Conservation (phyloP, 2,888 invertebrate species). For the Biston betularia region DNA sequence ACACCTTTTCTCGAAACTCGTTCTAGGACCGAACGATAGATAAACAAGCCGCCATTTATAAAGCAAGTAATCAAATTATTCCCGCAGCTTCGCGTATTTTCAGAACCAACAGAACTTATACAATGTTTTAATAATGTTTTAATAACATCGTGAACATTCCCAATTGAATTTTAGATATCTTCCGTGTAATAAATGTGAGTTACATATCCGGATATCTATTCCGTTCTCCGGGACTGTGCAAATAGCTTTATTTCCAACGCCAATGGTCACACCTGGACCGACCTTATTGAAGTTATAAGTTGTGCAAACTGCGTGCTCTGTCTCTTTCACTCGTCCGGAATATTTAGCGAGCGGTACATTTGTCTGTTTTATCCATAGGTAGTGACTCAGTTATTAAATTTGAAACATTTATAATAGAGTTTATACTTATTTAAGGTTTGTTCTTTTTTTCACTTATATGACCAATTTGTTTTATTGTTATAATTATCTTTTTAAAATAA, state of each 20-base stretch:
- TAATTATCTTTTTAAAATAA: too few species aligned
- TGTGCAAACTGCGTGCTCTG: slow-evolving; percentile 72
- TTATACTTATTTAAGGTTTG: too few species aligned
- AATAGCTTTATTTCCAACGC: slow-evolving; percentile 72
- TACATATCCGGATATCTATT: slow-evolving; percentile 49
- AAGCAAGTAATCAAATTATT: slow-evolving; percentile 37
- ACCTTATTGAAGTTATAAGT: slow-evolving; percentile 85
- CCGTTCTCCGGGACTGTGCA: slow-evolving; percentile 65
- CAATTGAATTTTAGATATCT: slow-evolving; percentile 37
- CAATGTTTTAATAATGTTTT: slow-evolving; percentile 38
- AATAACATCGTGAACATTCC: slow-evolving; percentile 34
- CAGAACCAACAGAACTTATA: slow-evolving; percentile 38
- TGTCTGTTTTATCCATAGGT: slow-evolving; percentile 59
- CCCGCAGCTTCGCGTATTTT: slow-evolving; percentile 34
- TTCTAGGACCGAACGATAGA: slow-evolving; percentile 11
- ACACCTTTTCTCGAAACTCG: slow-evolving; percentile 1
- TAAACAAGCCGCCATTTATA: slow-evolving; percentile 24
- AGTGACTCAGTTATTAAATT: slow-evolving; percentile 64
- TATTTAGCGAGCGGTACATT: slow-evolving; percentile 43
- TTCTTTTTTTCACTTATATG: too few species aligned
- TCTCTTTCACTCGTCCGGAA: slow-evolving; percentile 56
- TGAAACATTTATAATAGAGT: slow-evolving; percentile 46
- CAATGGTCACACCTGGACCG: slow-evolving; percentile 79
- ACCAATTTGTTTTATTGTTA: too few species aligned
- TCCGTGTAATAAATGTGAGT: slow-evolving; percentile 43